Evolutionary conservation across 2,113 vertebrate genomes (phyloP), one percentile per base, ranked within the genome.

Genomic region (Ranitomeya variabilis): DNA sequence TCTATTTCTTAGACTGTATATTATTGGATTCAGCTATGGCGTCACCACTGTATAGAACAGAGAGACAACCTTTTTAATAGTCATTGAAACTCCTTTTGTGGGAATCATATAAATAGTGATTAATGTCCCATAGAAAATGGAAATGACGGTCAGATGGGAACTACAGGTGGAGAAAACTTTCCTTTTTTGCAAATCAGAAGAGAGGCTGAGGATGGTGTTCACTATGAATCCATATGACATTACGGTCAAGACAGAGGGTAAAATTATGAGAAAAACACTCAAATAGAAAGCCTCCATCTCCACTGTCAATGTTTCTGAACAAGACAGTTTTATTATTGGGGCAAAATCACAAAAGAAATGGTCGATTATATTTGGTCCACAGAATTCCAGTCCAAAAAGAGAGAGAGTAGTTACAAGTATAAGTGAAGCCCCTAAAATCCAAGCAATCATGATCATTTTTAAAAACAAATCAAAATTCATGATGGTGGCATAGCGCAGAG

Each of bases 61-160:
- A 37, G 57, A 81, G 59, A 31, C 13, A 12, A 55, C 51, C n/a
- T 80, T 80, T 11, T 9, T 59, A n/a, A 26, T 26, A 12, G 19
- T 59, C n/a, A 21, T 6, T 23, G 78, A 80, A 54, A 13, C 26
- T 15, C 57, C 26, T 26, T 57, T 60, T 14, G 23, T 60, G 7
- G 80, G 80, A 81, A 81, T 26, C 59, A 81, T 81, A 18, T 81
- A 81, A 18, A 81, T 21, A 10, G n/a, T 14, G 59, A 81, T 81
- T 5, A 81, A 26, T 31, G 80, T 81, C 16, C 83, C 83, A 85
- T 85, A 73, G n/a, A 52, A 71, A 6, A 73, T 85, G 19, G 67
- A 76, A n/a, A 86, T 71, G 12, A 76, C 71, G 16, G 54, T 86
- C 13, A 85, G 83, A 19, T 85, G 83, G 26, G 83, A 85, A 19